Evolutionary conservation across 2,888 invertebrate genomes (phyloP), one percentile per base, ranked within the genome.

Genomic region (Calliphora vomitoria): DNA sequence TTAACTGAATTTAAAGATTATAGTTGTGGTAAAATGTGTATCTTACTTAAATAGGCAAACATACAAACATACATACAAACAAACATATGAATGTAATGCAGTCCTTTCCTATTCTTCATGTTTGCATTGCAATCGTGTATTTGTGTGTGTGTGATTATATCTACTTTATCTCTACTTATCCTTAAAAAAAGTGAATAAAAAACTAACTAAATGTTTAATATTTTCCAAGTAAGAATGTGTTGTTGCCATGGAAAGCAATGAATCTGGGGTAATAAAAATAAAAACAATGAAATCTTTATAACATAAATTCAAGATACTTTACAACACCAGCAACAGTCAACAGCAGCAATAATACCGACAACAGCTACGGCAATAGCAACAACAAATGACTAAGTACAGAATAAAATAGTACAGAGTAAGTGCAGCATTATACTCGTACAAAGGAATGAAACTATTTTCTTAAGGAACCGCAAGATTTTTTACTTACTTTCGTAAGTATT

Each of bases 201-300:
- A 41, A 38, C n/a, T 18, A 64, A 20, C 1, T 41, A 41, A 41
- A 20, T 18, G 15, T 66, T 66, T 66, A 50, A 62, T 50, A 75
- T 75, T 64, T 75, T 75, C 1, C 47, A 31, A 53, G 41, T 75
- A 64, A 62, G 31, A 50, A 38, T 75, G 50, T 80, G 66, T 35
- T 71, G 60, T 53, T 71, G 50, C 41, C 71, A 80, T 50, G 71
- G 71, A 50, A 25, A 20, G 79, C 58, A 44, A 55, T 60, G 78
- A 72, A 78, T 64, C 71, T 35, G 41, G 25, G 64, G 55, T 64
- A 83, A 83, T 76, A 76, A 76, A 66, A 78, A 35, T 74, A 83
- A 83, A 82, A 76, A 76, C 82, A 83, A 83, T 71, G 53, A 76
- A 83, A 76, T 76, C 69, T 53, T 80, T 75, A 64, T 20, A 85